Evolutionary conservation across 2,113 vertebrate genomes (phyloP).

Genomic region (Elephas maximus): DNA sequence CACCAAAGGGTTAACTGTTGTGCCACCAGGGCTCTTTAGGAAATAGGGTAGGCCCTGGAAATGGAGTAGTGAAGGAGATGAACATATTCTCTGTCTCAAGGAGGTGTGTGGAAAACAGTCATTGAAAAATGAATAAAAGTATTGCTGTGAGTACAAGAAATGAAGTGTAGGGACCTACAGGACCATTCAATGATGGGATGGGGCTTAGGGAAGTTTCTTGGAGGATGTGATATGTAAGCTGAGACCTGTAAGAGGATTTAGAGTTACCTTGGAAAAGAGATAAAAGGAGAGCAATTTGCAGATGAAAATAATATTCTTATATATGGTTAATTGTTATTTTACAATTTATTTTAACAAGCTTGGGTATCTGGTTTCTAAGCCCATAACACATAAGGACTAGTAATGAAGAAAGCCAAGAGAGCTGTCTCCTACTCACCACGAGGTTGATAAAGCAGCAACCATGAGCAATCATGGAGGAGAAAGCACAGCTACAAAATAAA

Average conservation of each 20-base stretch:
- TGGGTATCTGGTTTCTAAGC: background rate
- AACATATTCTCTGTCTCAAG: background rate
- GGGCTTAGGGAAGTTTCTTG: background rate
- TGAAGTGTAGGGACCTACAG: background rate
- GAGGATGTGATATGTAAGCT: background rate
- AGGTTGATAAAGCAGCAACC: background rate
- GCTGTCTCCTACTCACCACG: background rate
- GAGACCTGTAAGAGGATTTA: background rate
- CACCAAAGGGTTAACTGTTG: too few relatives aligned
- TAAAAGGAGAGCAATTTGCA: background rate
- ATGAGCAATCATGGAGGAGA: too few relatives aligned
- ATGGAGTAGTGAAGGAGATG: background rate
- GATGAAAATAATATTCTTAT: background rate
- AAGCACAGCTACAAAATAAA: background rate
- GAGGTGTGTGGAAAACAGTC: background rate
- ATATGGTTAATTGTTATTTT: background rate
- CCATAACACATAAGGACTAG: background rate
- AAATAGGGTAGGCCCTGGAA: background rate
- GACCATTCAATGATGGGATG: background rate
- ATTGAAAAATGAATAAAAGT: background rate
- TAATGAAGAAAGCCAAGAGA: background rate
- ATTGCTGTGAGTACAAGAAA: background rate
- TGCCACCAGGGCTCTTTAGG: too few relatives aligned
- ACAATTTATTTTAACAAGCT: background rate
- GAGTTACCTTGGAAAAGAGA: background rate